Conservation (phyloP, 2,888 invertebrate genomes). For the Phragmatobia fuliginosa region DNA sequence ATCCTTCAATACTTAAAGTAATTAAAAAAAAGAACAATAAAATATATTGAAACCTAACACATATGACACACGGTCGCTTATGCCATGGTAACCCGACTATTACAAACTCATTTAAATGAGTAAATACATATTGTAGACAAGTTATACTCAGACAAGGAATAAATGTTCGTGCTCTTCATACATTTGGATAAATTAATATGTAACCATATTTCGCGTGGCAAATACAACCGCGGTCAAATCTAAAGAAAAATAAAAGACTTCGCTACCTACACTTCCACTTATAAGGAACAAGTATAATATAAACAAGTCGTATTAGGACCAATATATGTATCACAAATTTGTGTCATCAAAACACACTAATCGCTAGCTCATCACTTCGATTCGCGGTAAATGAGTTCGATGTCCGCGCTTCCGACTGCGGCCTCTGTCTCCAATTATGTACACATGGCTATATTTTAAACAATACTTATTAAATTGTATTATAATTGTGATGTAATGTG, state of each 20-base stretch:
- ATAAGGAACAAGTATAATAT: slow-evolving; percentile 27
- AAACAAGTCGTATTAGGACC: slow-evolving; percentile 27
- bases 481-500: slow-evolving; percentile 16
- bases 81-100: not conserved
- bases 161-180: not conserved
- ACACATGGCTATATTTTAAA: slow-evolving; percentile 18
- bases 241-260: not conserved
- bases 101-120: not conserved
- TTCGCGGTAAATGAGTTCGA: slow-evolving; percentile 73
- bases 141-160: not conserved
- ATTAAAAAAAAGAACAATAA: too few relatives aligned
- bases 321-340: slow-evolving; percentile 30
- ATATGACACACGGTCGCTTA: too few relatives aligned
- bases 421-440: slow-evolving; percentile 49
- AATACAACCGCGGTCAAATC: not conserved
- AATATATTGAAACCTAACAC: too few relatives aligned
- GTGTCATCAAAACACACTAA: slow-evolving; percentile 49
- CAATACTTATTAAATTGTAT: slow-evolving; percentile 13
- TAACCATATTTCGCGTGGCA: not conserved
- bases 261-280: not conserved
- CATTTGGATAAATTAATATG: not conserved
- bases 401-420: slow-evolving; percentile 77
- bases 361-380: slow-evolving; percentile 48
- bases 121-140: not conserved
- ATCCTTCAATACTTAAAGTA: too few relatives aligned